phyloP scores from a whole-genome alignment of 1,140 invertebrate genomes.

The Scaptomyza pallida region DNA sequence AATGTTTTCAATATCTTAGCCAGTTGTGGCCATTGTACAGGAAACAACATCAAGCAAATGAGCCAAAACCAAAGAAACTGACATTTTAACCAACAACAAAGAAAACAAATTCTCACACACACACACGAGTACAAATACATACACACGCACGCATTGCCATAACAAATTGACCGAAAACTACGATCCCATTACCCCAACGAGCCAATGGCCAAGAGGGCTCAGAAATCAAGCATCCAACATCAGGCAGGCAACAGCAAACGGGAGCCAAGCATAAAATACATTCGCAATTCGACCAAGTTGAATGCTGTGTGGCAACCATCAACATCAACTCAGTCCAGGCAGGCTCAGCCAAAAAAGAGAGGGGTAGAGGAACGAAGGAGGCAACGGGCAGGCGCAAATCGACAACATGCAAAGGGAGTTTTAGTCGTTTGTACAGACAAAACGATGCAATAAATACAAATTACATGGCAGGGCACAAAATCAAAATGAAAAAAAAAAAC shows the following conservation, averaged over 20 bases:
- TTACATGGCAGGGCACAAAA: conserved; percentile 75
- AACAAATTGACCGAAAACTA: conserved; percentile 83
- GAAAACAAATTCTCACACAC: conserved; percentile 45
- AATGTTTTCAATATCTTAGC: conserved; percentile 3
- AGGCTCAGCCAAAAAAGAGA: background rate
- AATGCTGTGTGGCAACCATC: background rate
- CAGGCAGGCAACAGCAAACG: conserved; percentile 28
- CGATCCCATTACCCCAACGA: conserved; percentile 74
- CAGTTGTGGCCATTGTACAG: conserved; percentile 44
- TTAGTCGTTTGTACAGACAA: conserved; percentile 78
- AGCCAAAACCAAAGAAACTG: conserved; percentile 69
- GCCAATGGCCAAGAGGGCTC: conserved; percentile 47
- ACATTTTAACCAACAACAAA: conserved; percentile 75
- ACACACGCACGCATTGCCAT: conserved; percentile 46
- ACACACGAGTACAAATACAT: background rate
- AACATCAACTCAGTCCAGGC: background rate
- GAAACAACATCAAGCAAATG: conserved; percentile 63
- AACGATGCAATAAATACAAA: conserved; percentile 83
- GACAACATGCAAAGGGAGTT: conserved; percentile 80
- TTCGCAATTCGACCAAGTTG: conserved; percentile 41
- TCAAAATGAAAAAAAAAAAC: conserved; percentile 28
- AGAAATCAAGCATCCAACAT: conserved; percentile 68
- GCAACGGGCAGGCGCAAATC: conserved; percentile 46
- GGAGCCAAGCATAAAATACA: conserved; percentile 73
- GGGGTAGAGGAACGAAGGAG: background rate